Evolutionary conservation across 1,140 invertebrate genomes (phyloP).

Genomic region (Arctopsyche grandis): DNA sequence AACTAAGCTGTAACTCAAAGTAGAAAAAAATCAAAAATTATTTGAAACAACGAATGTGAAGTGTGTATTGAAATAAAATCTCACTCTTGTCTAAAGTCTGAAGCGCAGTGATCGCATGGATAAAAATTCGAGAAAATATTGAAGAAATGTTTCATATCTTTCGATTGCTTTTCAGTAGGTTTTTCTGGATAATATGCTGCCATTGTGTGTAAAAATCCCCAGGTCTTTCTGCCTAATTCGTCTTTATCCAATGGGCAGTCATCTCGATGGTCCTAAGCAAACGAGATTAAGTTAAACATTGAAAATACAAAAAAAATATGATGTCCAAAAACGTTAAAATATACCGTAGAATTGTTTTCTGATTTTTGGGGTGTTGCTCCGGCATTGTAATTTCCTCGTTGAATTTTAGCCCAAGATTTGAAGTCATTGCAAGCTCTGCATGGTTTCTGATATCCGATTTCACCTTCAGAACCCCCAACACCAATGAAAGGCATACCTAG

Average conservation of each 20-base stretch:
- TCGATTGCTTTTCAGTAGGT: conserved; percentile 77
- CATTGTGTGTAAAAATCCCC: conserved; percentile 97
- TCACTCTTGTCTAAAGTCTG: conserved; percentile 87
- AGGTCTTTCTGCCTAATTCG: conserved; percentile 79
- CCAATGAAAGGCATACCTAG: conserved; percentile 41
- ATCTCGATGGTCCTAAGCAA: conserved; percentile 53
- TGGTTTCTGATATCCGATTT: conserved; percentile 58
- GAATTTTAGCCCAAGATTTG: conserved; percentile 75
- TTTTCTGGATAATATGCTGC: conserved; percentile 93
- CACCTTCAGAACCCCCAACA: conserved; percentile 50
- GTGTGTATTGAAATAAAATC: conserved; percentile 55
- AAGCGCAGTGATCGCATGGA: conserved; percentile 93
- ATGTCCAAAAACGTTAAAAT: not conserved
- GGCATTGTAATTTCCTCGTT: conserved; percentile 65
- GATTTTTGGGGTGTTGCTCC: conserved; percentile 56
- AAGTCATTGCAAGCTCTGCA: conserved; percentile 80
- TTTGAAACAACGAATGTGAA: conserved; percentile 24
- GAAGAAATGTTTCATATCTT: conserved; percentile 86
- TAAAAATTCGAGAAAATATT: conserved; percentile 90
- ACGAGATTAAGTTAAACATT: not conserved
- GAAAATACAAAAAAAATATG: conserved; percentile 31
- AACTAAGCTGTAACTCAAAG: conserved; percentile 75
- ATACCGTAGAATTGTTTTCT: conserved; percentile 3
- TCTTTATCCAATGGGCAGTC: conserved; percentile 84
- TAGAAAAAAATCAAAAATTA: conserved; percentile 49